phyloP scores from a whole-genome alignment of 2,113 vertebrate species.

The Siniperca chuatsi region DNA sequence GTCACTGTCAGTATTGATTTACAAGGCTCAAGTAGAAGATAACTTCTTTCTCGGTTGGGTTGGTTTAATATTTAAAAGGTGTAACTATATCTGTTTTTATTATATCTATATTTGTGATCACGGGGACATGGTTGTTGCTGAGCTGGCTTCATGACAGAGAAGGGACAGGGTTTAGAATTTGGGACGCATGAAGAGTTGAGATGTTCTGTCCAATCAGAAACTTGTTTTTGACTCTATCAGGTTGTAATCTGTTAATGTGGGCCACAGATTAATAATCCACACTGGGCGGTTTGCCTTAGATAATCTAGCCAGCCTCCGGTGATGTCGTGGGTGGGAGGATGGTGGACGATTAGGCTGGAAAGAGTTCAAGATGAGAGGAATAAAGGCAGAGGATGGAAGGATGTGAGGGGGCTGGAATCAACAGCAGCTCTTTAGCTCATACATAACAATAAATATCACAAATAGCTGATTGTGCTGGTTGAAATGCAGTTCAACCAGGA shows the following conservation, averaged over 20 bases:
- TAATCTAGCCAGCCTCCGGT: conserved; percentile 13
- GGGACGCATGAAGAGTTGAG: neutral
- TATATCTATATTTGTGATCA: neutral
- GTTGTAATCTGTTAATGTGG: conserved; percentile 60
- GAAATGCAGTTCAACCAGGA: too few species aligned
- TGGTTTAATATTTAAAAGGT: neutral
- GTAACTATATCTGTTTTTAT: neutral
- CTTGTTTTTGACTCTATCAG: conserved; percentile 23
- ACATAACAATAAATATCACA: neutral
- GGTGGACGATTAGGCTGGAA: conserved; percentile 25
- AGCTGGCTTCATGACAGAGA: neutral
- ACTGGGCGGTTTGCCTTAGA: conserved; percentile 37
- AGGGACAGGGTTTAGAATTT: neutral
- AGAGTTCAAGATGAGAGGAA: conserved; percentile 19
- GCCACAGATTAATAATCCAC: conserved; percentile 59
- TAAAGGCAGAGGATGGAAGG: neutral
- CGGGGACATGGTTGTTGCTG: neutral
- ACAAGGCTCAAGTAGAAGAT: neutral
- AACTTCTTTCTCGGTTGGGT: neutral
- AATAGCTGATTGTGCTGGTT: neutral
- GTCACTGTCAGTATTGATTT: neutral
- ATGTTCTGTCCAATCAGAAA: conserved; percentile 19
- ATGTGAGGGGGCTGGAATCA: neutral
- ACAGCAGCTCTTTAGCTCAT: neutral
- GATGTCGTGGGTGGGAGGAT: conserved; percentile 24